Conservation (phyloP, 2,113 vertebrate genomes). For the Nothoprocta perdicaria region DNA sequence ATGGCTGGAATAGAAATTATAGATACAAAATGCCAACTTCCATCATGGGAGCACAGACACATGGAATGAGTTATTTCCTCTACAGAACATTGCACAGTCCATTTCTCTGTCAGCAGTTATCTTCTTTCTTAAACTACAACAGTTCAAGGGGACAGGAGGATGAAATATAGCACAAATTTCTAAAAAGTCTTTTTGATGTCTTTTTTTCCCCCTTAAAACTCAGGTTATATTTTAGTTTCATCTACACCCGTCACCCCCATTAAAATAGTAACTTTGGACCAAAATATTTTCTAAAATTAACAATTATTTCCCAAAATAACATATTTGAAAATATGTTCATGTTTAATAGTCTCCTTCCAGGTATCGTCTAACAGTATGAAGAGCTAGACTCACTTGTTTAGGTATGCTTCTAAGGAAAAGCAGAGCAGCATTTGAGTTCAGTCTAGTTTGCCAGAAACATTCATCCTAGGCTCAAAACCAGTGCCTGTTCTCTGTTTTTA, state of each 20-base stretch:
- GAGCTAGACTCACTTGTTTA: background rate
- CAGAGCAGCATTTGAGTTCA: background rate
- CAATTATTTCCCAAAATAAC: background rate
- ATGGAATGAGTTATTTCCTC: accelerated
- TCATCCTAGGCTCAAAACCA: background rate
- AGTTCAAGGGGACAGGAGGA: background rate
- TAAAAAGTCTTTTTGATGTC: background rate
- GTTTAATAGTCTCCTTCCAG: conserved; percentile 13
- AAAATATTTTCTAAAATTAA: conserved; percentile 15
- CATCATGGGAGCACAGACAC: background rate
- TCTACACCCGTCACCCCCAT: background rate
- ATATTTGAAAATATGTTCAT: background rate
- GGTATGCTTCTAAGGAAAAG: background rate
- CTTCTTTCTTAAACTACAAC: background rate
- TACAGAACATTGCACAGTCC: background rate
- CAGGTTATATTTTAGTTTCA: background rate
- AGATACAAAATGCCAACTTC: background rate
- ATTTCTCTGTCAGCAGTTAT: background rate
- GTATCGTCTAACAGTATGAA: conserved; percentile 7
- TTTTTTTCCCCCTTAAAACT: background rate
- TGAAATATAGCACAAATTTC: background rate
- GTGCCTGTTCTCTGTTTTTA: background rate
- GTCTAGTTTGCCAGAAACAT: background rate
- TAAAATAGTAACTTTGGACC: background rate
- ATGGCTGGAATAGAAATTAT: background rate